These are phyloP conservation scores for Cranoglanis bouderius DNA, from an alignment of 2,113 vertebrate species.

Conservation along the genomic window DNA sequence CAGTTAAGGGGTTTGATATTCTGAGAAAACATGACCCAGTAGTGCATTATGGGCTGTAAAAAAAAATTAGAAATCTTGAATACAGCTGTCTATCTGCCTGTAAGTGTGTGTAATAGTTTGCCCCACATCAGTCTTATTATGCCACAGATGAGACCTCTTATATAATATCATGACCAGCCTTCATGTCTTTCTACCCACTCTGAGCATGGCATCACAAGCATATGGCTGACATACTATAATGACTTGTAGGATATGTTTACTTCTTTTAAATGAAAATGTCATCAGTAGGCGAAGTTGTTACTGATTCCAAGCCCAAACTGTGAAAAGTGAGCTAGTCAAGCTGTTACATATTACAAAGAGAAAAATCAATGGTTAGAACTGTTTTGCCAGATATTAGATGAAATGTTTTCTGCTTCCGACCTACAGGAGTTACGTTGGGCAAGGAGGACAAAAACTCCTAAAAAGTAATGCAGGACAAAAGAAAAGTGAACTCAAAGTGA, in stretches of 20 bases:
- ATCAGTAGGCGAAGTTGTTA: not conserved
- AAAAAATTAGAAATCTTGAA: not conserved
- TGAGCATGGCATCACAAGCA: not conserved
- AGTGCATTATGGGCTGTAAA: not conserved
- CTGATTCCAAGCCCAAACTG: not conserved
- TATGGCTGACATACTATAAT: not conserved
- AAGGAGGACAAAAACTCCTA: not conserved
- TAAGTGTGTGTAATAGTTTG: not conserved
- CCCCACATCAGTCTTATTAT: not conserved
- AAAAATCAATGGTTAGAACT: not conserved
- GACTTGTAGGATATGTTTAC: not conserved
- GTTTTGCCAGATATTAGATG: not conserved
- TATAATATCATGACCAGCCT: not conserved
- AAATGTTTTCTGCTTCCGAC: not conserved
- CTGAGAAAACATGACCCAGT: not conserved
- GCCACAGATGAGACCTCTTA: not conserved
- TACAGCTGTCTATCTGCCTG: not conserved
- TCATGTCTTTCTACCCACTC: not conserved
- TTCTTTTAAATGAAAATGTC: not conserved
- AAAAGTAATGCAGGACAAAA: not conserved
- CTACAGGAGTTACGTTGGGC: not conserved
- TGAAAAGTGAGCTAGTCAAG: not conserved
- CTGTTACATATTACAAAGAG: not conserved
- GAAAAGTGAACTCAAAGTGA: slow-evolving; percentile 15
- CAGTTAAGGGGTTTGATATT: not conserved